Evolutionary conservation across 2,797 vertebrate genomes (phyloP).

Genomic region (Muscicapa comitata): DNA sequence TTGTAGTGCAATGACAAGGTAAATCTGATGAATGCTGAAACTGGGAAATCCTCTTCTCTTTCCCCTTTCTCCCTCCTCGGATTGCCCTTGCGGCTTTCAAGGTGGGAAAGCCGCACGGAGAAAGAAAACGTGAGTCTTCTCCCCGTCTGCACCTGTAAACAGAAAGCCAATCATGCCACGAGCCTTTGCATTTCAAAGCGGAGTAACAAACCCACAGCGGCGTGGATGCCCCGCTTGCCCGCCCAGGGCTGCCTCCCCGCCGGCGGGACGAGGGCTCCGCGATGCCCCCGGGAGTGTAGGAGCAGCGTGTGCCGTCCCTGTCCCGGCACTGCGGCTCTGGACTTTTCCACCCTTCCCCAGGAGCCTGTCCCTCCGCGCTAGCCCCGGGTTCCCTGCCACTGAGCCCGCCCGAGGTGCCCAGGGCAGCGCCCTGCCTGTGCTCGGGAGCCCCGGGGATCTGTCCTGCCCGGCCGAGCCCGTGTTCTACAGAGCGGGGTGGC

Average conservation of each 20-base stretch:
- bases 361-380: not conserved
- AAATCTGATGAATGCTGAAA: constrained; percentile 11
- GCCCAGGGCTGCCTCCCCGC: not conserved
- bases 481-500: not conserved
- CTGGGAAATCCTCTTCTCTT: not conserved
- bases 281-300: rapidly evolving
- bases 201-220: not conserved
- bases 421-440: not conserved
- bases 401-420: not conserved
- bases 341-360: not conserved
- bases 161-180: not conserved
- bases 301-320: not conserved
- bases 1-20: constrained; percentile 19
- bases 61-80: not conserved
- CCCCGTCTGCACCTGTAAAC: not conserved
- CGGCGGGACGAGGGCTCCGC: not conserved
- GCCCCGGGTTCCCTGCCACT: not conserved
- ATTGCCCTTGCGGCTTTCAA: not conserved
- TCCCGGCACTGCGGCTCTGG: not conserved
- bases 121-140: not conserved
- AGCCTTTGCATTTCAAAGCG: not conserved
- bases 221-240: not conserved
- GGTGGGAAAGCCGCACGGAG: not conserved
- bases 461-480: not conserved
- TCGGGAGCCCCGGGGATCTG: not conserved